phyloP scores from a whole-genome alignment of 2,113 vertebrate genomes.

The Pampusana beccarii region DNA sequence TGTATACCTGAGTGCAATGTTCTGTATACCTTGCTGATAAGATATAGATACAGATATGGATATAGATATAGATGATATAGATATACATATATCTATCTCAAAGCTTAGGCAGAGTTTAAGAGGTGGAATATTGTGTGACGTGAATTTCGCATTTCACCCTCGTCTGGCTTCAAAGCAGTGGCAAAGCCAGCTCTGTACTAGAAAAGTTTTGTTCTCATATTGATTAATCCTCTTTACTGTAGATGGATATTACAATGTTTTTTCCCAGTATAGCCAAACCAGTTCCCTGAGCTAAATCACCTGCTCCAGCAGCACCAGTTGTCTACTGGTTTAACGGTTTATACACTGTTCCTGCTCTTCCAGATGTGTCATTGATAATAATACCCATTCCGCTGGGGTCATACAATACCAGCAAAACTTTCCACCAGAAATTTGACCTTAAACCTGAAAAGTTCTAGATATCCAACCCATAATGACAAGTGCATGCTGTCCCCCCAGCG shows the following conservation, averaged over 20 bases:
- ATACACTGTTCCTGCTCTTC: accelerated
- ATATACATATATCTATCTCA: too few relatives aligned
- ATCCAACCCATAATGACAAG: accelerated
- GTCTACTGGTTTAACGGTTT: neutral
- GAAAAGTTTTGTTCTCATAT: neutral
- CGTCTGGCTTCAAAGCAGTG: neutral
- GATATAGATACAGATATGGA: accelerated
- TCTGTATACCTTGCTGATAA: accelerated
- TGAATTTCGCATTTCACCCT: neutral
- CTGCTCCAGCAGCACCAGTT: neutral
- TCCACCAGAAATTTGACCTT: neutral
- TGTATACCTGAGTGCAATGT: accelerated
- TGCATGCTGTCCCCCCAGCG: accelerated
- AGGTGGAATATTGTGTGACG: too few relatives aligned
- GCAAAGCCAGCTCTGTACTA: neutral
- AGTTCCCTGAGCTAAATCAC: neutral
- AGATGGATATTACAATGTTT: accelerated
- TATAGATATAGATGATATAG: too few relatives aligned
- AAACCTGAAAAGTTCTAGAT: neutral
- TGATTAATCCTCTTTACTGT: neutral
- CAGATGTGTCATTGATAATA: accelerated
- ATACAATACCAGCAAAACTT: neutral
- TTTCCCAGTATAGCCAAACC: neutral
- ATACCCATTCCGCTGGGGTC: accelerated
- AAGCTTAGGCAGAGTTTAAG: neutral